Evolutionary conservation across 2,113 vertebrate genomes (phyloP), one percentile per base, ranked within the genome.

Genomic region (Solea senegalensis): DNA sequence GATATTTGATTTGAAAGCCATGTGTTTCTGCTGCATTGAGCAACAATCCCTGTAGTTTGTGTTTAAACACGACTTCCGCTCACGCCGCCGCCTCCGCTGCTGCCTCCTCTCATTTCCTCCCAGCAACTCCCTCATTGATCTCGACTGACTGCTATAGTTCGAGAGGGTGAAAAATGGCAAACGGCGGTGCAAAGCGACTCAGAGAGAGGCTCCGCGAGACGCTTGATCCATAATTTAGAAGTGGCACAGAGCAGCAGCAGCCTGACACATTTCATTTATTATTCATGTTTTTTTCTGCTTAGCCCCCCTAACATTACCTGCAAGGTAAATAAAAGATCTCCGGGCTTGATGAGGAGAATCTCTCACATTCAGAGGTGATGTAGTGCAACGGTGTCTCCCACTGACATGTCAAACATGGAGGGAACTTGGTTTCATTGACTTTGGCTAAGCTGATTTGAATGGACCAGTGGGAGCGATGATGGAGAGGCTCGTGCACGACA

Each of bases 161-260:
- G 65, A 68, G 67, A 67, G 6, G 50, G 28, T 77, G 59, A 76
- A 76, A 85, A 83, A 81, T 74, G 73, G 78, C 63, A 43, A 66
- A 60, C 1, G n/a, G 43, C 50, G 69, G 49, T 67, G 63, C 43
- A 43, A 81, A 44, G 54, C 50, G 69, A 74, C 72, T 84, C 49
- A 3, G 57, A 59, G 56, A 86, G 78, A 21, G 21, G 21, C 21
- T 21, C 72, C 40, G 26, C 65, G 48, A 65, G 80, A 76, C 75
- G 77, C 74, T 82, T 85, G 83, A 92, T 92, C 73, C 85, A 91
- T 94, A 86, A 93, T 92, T 92, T 73, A 94, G 67, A 65, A 59
- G 70, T 26, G 60, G 80, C 84, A 82, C 84, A 72, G 69, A n/a
- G 62, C 64, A 57, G 78, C 74, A 64, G 81, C 76, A 76, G 64